Evolutionary conservation across 2,113 vertebrate genomes (phyloP).

Genomic region (Cichladusa arquata): DNA sequence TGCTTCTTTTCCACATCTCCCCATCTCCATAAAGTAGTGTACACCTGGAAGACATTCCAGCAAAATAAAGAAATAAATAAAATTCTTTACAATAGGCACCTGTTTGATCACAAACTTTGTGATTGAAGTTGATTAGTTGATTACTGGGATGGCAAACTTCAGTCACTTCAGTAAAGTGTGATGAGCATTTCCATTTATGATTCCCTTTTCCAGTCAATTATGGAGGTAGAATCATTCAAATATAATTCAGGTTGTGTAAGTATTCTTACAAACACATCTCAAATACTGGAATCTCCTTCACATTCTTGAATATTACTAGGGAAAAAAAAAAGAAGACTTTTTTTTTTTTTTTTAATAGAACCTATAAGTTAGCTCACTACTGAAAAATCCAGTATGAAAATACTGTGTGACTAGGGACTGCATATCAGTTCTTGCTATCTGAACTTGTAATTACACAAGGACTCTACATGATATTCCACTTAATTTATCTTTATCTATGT

Average conservation of each 20-base stretch:
- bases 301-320: neutral
- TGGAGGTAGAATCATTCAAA: neutral
- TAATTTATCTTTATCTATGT: neutral
- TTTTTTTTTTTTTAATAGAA: neutral
- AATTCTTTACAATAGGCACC: neutral
- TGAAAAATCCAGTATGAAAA: neutral
- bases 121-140: neutral
- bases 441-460: neutral
- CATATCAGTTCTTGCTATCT: neutral
- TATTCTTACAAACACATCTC: neutral
- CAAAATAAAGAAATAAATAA: neutral
- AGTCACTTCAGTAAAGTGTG: neutral
- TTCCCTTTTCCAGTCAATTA: neutral
- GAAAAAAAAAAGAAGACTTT: fast-evolving
- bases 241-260: fast-evolving
- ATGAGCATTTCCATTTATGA: neutral
- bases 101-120: neutral
- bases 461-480: neutral
- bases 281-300: neutral
- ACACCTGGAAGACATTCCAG: neutral
- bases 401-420: neutral
- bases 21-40: neutral
- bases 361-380: neutral
- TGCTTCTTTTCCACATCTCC: neutral
- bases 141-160: neutral